Evolutionary conservation across 1,140 invertebrate genomes (phyloP).

Genomic region (Hirudo medicinalis): DNA sequence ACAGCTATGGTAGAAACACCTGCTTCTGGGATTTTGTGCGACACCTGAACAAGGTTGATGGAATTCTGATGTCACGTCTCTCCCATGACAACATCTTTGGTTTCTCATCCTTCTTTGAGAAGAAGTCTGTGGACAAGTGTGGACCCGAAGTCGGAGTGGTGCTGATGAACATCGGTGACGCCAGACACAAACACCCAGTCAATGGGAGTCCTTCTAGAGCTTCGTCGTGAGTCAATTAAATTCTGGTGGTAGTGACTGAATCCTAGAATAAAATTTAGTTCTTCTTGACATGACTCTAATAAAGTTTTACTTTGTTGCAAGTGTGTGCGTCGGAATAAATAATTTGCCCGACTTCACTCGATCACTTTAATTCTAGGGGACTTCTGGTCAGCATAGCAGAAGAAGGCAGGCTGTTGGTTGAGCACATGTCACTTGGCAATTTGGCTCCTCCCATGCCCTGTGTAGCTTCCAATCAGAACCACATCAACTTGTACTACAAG

Average conservation of each 20-base stretch:
- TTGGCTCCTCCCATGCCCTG: constrained; percentile 53
- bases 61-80: constrained; percentile 75
- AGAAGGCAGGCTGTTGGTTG: constrained; percentile 69
- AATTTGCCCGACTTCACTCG: constrained; percentile 46
- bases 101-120: constrained; percentile 61
- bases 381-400: constrained; percentile 70
- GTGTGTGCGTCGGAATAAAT: constrained; percentile 24
- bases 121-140: constrained; percentile 43
- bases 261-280: constrained; percentile 66
- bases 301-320: constrained; percentile 57
- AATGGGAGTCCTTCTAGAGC: too few species aligned
- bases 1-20: constrained; percentile 78
- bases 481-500: constrained; percentile 91
- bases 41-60: constrained; percentile 82
- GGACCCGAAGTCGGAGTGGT: constrained; percentile 57
- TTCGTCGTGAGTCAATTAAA: too few species aligned
- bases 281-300: constrained; percentile 25
- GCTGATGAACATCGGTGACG: constrained; percentile 7
- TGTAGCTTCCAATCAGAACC: constrained; percentile 65
- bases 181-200: neutral
- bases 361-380: constrained; percentile 47
- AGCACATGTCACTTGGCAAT: constrained; percentile 66
- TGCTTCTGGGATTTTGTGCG: constrained; percentile 94
- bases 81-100: constrained; percentile 82
- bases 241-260: constrained; percentile 65